These are phyloP conservation scores for Scaptomyza polygonia DNA, from an alignment of 2,888 invertebrate species.

Conservation along the genomic window DNA sequence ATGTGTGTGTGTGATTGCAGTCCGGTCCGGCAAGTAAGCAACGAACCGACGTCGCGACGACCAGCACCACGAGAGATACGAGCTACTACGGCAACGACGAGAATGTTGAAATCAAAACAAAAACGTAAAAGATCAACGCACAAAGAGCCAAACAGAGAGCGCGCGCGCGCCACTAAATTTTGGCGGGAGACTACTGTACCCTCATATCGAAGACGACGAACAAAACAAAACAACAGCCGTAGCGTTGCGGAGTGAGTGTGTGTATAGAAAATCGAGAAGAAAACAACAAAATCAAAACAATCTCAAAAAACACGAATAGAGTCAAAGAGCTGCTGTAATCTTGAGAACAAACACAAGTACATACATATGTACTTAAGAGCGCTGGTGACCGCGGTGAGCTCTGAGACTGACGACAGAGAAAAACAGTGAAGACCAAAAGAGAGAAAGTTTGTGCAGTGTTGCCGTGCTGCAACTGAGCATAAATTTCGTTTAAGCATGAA, in stretches of 20 bases:
- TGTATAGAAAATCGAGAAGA: constrained; percentile 61
- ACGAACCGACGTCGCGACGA: neutral
- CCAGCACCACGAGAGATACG: constrained; percentile 16
- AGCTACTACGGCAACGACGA: constrained; percentile 58
- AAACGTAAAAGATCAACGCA: constrained; percentile 80
- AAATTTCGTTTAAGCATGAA: constrained; percentile 33
- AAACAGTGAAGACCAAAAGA: constrained; percentile 8
- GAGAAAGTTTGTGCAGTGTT: constrained; percentile 58
- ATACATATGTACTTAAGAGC: constrained; percentile 42
- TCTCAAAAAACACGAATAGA: constrained; percentile 1
- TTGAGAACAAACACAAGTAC: constrained; percentile 22
- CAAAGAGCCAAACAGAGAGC: constrained; percentile 57
- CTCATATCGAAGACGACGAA: constrained; percentile 59
- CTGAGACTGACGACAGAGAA: constrained; percentile 7
- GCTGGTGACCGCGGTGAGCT: constrained; percentile 7
- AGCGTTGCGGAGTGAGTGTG: constrained; percentile 39
- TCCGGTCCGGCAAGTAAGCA: constrained; percentile 65
- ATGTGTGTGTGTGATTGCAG: constrained; percentile 24
- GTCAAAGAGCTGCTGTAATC: constrained; percentile 27
- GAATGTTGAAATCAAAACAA: constrained; percentile 80
- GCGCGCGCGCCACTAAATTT: constrained; percentile 75
- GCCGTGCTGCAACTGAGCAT: constrained; percentile 60
- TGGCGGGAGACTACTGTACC: constrained; percentile 80
- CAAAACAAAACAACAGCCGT: constrained; percentile 75
- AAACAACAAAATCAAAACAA: constrained; percentile 58